Conservation (phyloP, 2,888 invertebrate genomes). For the Rhagium mordax region DNA sequence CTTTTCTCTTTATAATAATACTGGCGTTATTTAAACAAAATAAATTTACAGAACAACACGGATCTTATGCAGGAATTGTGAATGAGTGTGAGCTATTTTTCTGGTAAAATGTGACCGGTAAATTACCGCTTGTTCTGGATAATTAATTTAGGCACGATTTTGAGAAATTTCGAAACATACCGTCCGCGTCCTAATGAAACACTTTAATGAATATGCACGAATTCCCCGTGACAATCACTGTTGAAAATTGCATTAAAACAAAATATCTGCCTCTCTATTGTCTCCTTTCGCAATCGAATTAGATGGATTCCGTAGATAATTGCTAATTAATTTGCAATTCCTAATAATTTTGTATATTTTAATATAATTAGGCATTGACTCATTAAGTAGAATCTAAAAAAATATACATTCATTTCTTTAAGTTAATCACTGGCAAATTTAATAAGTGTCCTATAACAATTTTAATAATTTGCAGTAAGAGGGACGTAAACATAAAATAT, state of each 20-base stretch:
- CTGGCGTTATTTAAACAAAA: too few species aligned
- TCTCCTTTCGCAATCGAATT: constrained; percentile 41
- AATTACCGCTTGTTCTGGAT: constrained; percentile 39
- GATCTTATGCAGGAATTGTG: background rate
- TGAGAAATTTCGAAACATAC: constrained; percentile 47
- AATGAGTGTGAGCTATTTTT: constrained; percentile 32
- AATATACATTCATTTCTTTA: too few species aligned
- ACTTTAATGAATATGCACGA: constrained; percentile 51
- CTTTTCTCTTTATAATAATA: too few species aligned
- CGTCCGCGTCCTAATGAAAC: constrained; percentile 43
- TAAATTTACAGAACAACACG: background rate
- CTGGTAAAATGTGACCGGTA: constrained; percentile 19
- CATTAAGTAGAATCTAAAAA: background rate
- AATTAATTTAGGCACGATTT: constrained; percentile 54
- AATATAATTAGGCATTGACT: background rate
- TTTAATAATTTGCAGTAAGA: too few species aligned
- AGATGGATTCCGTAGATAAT: constrained; percentile 34
- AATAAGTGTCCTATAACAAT: too few species aligned
- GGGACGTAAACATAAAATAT: too few species aligned
- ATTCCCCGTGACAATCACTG: constrained; percentile 49
- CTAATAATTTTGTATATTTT: background rate
- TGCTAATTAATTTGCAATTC: constrained; percentile 29
- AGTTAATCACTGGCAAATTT: too few species aligned
- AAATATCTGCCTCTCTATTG: constrained; percentile 39
- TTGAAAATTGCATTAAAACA: constrained; percentile 35